Evolutionary conservation across 2,888 invertebrate genomes (phyloP).

Genomic region (Andrena flavipes): DNA sequence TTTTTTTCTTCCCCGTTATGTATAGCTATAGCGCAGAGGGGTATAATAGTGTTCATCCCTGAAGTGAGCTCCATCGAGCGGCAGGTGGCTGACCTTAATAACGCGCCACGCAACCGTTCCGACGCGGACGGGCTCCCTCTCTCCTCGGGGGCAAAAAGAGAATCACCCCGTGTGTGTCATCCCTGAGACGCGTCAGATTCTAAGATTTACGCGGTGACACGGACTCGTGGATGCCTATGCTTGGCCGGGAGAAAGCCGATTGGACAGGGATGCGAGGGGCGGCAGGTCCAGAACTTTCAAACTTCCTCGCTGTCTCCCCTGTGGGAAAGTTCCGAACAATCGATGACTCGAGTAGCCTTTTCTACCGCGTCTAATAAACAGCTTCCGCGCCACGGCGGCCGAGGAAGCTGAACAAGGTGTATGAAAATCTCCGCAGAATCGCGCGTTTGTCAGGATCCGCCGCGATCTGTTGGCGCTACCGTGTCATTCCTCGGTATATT

Average conservation of each 20-base stretch:
- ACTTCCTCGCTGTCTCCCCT: constrained; percentile 41
- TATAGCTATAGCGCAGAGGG: constrained; percentile 72
- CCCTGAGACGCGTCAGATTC: constrained; percentile 50
- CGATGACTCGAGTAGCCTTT: constrained; percentile 12
- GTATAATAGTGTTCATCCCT: constrained; percentile 83
- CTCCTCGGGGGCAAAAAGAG: constrained; percentile 44
- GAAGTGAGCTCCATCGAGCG: constrained; percentile 84
- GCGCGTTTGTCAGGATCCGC: constrained; percentile 25
- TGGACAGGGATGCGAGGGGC: constrained; percentile 1
- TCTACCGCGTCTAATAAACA: constrained; percentile 53
- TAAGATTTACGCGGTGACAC: constrained; percentile 57
- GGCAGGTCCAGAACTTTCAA: constrained; percentile 30
- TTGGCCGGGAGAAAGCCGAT: constrained; percentile 28
- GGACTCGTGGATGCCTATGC: constrained; percentile 21
- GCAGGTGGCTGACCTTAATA: constrained; percentile 85
- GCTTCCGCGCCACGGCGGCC: constrained; percentile 19
- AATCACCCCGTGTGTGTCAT: constrained; percentile 52
- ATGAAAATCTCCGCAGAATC: constrained; percentile 28
- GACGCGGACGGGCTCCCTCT: constrained; percentile 19
- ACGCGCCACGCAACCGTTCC: constrained; percentile 74
- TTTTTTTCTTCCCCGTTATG: constrained; percentile 74
- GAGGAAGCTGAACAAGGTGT: background rate
- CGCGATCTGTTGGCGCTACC: background rate
- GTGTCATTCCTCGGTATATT: background rate
- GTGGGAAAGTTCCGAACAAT: constrained; percentile 65